Base-by-base conservation (phyloP, 2,797 vertebrate species). In the Ficedula albicollis region DNA sequence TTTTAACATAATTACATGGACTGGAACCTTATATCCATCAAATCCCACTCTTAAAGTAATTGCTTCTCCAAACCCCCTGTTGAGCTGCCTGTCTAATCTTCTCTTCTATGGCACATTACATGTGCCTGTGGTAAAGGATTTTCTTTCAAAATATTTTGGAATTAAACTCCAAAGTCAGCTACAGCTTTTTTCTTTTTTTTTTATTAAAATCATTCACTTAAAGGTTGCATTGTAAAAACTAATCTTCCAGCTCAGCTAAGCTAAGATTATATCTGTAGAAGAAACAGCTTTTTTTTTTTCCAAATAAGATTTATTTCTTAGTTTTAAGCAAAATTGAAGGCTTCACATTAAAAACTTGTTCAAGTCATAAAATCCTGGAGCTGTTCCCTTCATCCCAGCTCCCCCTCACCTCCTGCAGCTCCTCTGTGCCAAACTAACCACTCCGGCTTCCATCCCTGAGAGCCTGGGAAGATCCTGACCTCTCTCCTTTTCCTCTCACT, bases 1-100 rank as follows among this genome's bases (percentile, higher is more conserved):
- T 93, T 93, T 87, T 77, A 95, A 43, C 34, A 23, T 62, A 59
- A 95, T 91, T 78, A 75, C 77, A 54, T 84, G 79, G 75, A 36
- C 64, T 73, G 70, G 59, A 86, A 88, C 82, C 60, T 68, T 49
- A 52, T 3, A 36, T 66, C 67, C 70, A 66, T 41, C 76, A 73
- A 91, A 93, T 78, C 87, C 83, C 63, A 52, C 85, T 87, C 52
- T 82, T 51, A 18, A 76, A 77, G 34, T 60, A 95, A 94, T 44
- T 92, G 82, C 80, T 94, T 78, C 78, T 83, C 69, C 89, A 67
- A 70, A 32, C 63, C 89, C 85, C 73, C 89, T 38, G 63, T 34
- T 89, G 79, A 76, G 54, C 69, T 90, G 54, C 77, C 44, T 70
- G n/a, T 48, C 68, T 87, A 54, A 77, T 60, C 69, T 87, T 39